Conservation (phyloP, 2,797 vertebrate genomes). For the Clarias platycephalus region DNA sequence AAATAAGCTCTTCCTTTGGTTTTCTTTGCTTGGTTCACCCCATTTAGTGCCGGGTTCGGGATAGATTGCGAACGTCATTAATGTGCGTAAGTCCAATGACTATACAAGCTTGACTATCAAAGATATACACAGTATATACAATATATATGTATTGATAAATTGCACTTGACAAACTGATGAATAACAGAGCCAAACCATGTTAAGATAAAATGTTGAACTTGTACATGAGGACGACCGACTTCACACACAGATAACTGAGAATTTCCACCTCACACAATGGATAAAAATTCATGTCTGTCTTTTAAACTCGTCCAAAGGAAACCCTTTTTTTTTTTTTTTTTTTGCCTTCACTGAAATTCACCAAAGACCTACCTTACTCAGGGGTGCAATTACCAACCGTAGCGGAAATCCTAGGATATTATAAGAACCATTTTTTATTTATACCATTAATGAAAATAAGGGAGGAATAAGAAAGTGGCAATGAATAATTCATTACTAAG, state of each 20-base stretch:
- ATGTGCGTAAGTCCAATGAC: background rate
- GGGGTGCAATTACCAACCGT: slow-evolving; percentile 26
- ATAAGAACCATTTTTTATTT: slow-evolving; percentile 42
- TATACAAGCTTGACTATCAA: background rate
- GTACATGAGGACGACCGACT: background rate
- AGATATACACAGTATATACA: background rate
- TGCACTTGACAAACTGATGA: background rate
- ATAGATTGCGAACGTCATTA: slow-evolving; percentile 8
- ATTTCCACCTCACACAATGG: background rate
- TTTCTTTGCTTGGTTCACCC: slow-evolving; percentile 22
- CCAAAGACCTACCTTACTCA: slow-evolving; percentile 17
- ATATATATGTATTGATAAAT: background rate
- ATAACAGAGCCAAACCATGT: background rate
- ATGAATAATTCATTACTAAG: slow-evolving; percentile 39
- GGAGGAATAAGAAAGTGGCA: slow-evolving; percentile 10
- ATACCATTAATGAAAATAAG: slow-evolving; percentile 38
- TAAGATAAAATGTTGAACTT: background rate
- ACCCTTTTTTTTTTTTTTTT: background rate
- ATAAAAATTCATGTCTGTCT: background rate
- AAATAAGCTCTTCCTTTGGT: slow-evolving; percentile 19
- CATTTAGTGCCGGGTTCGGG: slow-evolving; percentile 2
- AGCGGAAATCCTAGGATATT: slow-evolving; percentile 16
- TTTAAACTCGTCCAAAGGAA: background rate
- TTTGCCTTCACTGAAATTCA: background rate
- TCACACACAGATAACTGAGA: background rate